Percentiles rank a stretch among this genome's conserved stretches.
Conservation (phyloP, 2,888 invertebrate genomes). For the Drymonia ruficornis region DNA sequence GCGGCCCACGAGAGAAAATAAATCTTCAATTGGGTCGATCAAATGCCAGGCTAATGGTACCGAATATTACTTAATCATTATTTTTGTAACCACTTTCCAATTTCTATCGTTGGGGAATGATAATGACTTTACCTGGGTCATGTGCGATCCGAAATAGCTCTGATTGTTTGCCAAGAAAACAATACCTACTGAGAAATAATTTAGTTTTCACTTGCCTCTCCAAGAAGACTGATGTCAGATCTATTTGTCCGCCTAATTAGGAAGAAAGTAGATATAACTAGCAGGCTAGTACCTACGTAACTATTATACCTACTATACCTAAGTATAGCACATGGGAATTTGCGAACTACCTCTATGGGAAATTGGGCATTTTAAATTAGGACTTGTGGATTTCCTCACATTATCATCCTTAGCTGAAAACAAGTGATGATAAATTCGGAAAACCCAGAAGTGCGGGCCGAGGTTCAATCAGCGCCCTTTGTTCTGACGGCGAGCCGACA, state of each 20-base stretch:
- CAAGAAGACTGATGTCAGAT: too few species aligned
- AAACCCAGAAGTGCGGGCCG: background rate
- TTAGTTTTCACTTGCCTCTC: constrained; percentile 10
- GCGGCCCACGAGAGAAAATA: constrained; percentile 75
- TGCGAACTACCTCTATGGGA: too few species aligned
- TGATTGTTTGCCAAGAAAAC: constrained; percentile 15
- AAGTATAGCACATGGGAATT: too few species aligned
- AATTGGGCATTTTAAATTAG: too few species aligned
- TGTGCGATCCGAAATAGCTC: constrained; percentile 16
- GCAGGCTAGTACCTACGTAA: too few species aligned
- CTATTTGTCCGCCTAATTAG: too few species aligned
- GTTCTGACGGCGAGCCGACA: background rate
- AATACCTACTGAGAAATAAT: constrained; percentile 12
- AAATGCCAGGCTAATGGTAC: constrained; percentile 72
- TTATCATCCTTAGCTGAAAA: background rate
- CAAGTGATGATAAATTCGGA: background rate
- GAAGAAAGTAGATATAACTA: too few species aligned
- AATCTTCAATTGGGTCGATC: constrained; percentile 82
- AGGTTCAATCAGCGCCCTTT: background rate
- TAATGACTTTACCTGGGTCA: constrained; percentile 14
- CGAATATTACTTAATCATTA: constrained; percentile 53
- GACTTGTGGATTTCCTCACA: too few species aligned
- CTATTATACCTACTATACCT: too few species aligned
- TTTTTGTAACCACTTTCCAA: constrained; percentile 44
- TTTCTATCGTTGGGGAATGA: constrained; percentile 34